Conservation (phyloP, 2,797 vertebrate genomes). For the Phaenicophaeus curvirostris region DNA sequence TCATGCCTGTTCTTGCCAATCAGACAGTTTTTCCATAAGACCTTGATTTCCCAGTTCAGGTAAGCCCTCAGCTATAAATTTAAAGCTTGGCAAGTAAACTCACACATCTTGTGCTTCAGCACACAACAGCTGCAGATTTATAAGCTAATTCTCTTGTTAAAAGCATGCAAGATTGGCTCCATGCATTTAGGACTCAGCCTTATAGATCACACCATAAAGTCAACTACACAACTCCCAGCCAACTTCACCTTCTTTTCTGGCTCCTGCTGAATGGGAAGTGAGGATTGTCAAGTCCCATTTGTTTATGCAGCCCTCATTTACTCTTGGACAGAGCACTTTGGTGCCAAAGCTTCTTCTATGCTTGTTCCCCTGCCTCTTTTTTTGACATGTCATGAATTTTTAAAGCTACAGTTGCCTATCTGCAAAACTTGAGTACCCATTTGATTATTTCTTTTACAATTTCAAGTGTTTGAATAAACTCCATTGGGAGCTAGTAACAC, state of each 20-base stretch:
- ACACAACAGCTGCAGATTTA: neutral
- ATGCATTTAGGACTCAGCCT: neutral
- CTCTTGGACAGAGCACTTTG: neutral
- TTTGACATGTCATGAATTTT: neutral
- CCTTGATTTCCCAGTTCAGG: neutral
- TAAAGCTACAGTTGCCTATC: neutral
- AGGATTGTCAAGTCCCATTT: neutral
- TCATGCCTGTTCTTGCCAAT: neutral
- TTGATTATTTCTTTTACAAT: neutral
- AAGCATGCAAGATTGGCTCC: neutral
- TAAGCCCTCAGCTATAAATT: neutral
- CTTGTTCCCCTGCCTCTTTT: fast-evolving
- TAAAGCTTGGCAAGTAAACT: slow-evolving; percentile 3
- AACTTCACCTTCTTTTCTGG: neutral
- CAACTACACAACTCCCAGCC: neutral
- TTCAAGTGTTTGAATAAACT: neutral
- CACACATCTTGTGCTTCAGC: neutral
- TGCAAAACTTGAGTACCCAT: neutral
- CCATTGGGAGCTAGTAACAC: neutral
- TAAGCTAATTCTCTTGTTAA: slow-evolving; percentile 13
- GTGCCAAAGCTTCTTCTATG: neutral
- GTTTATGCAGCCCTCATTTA: neutral
- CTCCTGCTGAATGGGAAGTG: neutral
- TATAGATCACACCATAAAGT: neutral
- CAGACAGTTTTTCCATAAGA: neutral